phyloP scores from a whole-genome alignment of 2,797 vertebrate genomes.

The Lindbergichthys nudifrons region DNA sequence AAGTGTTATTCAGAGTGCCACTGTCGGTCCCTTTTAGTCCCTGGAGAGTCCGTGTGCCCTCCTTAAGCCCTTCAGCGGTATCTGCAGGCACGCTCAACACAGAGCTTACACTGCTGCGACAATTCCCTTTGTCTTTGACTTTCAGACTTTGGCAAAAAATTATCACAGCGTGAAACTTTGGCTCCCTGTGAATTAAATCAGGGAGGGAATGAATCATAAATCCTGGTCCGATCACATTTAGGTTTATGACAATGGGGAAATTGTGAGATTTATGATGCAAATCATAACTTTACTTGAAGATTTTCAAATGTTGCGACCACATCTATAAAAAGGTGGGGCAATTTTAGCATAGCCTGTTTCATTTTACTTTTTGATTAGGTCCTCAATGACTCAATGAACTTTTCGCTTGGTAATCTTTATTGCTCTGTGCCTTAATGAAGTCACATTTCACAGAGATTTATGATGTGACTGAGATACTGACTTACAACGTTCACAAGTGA shows the following conservation, averaged over 20 bases:
- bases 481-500: slow-evolving; percentile 53
- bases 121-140: slow-evolving; percentile 66
- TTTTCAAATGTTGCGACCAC: slow-evolving; percentile 53
- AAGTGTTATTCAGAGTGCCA: slow-evolving; percentile 63
- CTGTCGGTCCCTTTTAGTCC: slow-evolving; percentile 54
- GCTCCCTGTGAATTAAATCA: slow-evolving; percentile 45
- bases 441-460: slow-evolving; percentile 77
- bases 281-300: slow-evolving; percentile 51
- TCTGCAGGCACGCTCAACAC: slow-evolving; percentile 53
- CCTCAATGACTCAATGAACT: slow-evolving; percentile 68
- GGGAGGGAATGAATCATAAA: slow-evolving; percentile 31
- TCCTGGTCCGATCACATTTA: slow-evolving; percentile 31
- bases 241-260: slow-evolving; percentile 36
- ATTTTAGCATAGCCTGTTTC: slow-evolving; percentile 59
- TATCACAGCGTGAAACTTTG: slow-evolving; percentile 46
- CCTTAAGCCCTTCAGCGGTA: slow-evolving; percentile 68
- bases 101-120: slow-evolving; percentile 33
- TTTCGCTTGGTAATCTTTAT: slow-evolving; percentile 74
- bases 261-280: slow-evolving; percentile 54
- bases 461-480: slow-evolving; percentile 54
- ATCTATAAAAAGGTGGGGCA: slow-evolving; percentile 46
- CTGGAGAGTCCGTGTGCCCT: slow-evolving; percentile 63
- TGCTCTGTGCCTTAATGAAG: slow-evolving; percentile 71
- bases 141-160: slow-evolving; percentile 63
- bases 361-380: slow-evolving; percentile 76